Percentiles rank a stretch among this genome's conserved stretches.
Conservation (phyloP, 2,888 invertebrate species). For the Conus canariensis region DNA sequence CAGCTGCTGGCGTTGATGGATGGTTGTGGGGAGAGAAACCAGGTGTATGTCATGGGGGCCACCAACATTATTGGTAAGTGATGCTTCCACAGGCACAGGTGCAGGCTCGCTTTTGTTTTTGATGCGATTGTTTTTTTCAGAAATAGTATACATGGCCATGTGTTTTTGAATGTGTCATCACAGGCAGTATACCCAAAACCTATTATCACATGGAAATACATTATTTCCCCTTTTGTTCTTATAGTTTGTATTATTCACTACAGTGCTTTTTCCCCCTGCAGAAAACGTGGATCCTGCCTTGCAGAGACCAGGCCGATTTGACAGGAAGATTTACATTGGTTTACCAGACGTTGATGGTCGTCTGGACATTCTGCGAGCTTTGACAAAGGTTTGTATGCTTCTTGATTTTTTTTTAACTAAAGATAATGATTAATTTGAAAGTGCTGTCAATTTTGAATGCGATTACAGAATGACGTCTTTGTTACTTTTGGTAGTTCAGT, state of each 20-base stretch:
- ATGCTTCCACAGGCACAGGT: background rate
- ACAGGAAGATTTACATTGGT: conserved; percentile 75
- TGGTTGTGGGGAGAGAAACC: conserved; percentile 93
- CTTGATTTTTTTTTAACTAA: background rate
- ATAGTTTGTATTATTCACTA: background rate
- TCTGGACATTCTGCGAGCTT: conserved; percentile 90
- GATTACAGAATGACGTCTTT: too few relatives aligned
- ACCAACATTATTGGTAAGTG: conserved; percentile 91
- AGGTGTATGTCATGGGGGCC: conserved; percentile 96
- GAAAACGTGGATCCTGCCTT: conserved; percentile 97
- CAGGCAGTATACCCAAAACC: too few relatives aligned
- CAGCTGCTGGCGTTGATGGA: conserved; percentile 99
- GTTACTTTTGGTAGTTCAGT: background rate
- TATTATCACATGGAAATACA: too few relatives aligned
- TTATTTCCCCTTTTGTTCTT: too few relatives aligned
- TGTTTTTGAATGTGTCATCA: too few relatives aligned
- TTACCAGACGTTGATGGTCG: conserved; percentile 90
- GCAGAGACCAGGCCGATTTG: conserved; percentile 86
- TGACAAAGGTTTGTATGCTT: conserved; percentile 87
- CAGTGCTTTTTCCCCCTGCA: conserved; percentile 55
- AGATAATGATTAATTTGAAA: too few relatives aligned
- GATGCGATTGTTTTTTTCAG: background rate
- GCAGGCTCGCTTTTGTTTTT: background rate
- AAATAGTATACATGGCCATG: too few relatives aligned
- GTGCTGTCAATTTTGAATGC: too few relatives aligned